Base-by-base conservation (phyloP, 2,797 vertebrate genomes). In the Brachymystax lenok region DNA sequence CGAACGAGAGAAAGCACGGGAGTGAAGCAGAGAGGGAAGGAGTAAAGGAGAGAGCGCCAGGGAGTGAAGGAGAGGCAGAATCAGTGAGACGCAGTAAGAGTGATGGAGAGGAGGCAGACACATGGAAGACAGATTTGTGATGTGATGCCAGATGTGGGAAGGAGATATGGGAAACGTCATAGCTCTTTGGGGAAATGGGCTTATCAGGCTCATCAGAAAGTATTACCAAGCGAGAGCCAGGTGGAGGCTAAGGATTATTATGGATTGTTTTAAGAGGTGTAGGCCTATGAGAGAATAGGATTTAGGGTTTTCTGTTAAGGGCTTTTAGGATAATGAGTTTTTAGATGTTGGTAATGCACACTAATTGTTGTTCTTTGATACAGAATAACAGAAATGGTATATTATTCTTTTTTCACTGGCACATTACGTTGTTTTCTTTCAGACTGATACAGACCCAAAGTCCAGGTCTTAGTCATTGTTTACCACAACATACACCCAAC, bases 401-500 rank as follows among this genome's bases (percentile, higher is more conserved):
- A 6, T 54, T 75, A 35, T 72, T 63, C 67, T 14, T 27, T 7
- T 51, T 30, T 52, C n/a, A 33, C 61, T 76, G 52, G 50, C 21
- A 67, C 28, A 61, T 27, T 71, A 73, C 66, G 59, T 28, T 64
- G 54, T 83, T 79, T 87, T 78, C 21, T 79, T 79, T 70, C 14
- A 69, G 24, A 66, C 61, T 69, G 30, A 67, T 69, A 46, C 17
- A 69, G 21, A 73, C 69, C 77, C 69, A 59, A 73, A 81, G 85
- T 68, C 59, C 73, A 79, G 74, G 54, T 63, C 71, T 82, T 73
- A 21, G 46, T 84, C 76, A 76, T 75, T 90, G 85, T 90, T 93
- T 87, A 88, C 90, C 87, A 77, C 84, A 88, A 84, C 82, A 86
- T 83, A 83, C 79, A 84, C 71, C 85, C 77, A 82, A 68, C 86